Base-by-base conservation (phyloP, 2,888 invertebrate species). In the Alcis repandata region DNA sequence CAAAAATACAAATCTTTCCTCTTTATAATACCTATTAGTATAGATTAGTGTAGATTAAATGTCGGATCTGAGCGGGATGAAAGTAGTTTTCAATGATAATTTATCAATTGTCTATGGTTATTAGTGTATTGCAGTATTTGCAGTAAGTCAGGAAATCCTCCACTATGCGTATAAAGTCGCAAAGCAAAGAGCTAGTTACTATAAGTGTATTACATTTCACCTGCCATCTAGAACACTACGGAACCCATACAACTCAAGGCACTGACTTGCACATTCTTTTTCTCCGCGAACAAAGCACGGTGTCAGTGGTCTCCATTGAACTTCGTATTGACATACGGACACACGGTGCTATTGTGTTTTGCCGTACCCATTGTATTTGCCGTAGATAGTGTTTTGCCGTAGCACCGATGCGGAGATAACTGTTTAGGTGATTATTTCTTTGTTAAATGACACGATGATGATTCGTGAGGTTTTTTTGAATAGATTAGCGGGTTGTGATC, bases 261-360 rank as follows among this genome's bases (percentile, higher is more conserved):
- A 7, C 56, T 46, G 56, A 20, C 33, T 43, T 54, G 54, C 54
- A 19, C 33, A 56, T 45, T 58, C 43, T 48, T 27, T 51, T 1
- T 19, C 7, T 13, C 40, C 48, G 22, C 22, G 27, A 15, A 45
- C 36, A 43, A 62, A 20, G 27, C 22, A 41, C 2, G 46, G 43
- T 51, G 43, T 56, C 51, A 43, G 32, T 52, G 38, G 27, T 52
- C 20, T 19, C 32, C 46, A 58, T 58, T 63, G 63, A 63, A 52
- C 63, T 22, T 45, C 6, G 19, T 48, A 54, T 48, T 53, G 46
- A 6, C 6, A 27, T 27, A 27, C 6, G 3, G 27, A 48, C 48
- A 41, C 15, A 38, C 40, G 40, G 62, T 33, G 22, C 10, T 52
- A 51, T 57, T 56, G 36, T 57, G 15, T 36, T 43, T 15, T 46